phyloP scores from a whole-genome alignment of 2,888 invertebrate genomes.

The Drosophila neonasuta region DNA sequence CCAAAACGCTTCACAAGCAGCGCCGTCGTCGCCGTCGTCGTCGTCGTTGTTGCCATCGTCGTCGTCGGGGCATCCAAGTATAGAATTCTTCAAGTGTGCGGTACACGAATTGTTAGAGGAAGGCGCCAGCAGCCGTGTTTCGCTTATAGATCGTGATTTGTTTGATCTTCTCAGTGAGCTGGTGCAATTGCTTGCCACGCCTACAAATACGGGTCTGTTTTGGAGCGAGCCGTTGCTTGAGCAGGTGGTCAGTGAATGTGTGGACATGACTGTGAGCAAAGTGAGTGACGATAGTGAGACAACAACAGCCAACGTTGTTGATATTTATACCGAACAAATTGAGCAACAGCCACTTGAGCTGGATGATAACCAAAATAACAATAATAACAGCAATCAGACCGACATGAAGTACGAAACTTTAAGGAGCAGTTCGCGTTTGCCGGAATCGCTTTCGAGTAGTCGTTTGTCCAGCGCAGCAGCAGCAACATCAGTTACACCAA shows the following conservation, averaged over 20 bases:
- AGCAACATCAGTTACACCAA: constrained; percentile 9
- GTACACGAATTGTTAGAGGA: constrained; percentile 53
- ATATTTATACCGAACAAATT: constrained; percentile 55
- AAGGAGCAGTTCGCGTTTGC: constrained; percentile 51
- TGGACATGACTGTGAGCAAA: constrained; percentile 73
- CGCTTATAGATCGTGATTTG: constrained; percentile 51
- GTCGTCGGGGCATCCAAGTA: constrained; percentile 48
- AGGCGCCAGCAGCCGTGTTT: constrained; percentile 23
- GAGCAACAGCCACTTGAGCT: constrained; percentile 57
- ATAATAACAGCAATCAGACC: constrained; percentile 17
- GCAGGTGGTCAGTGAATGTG: constrained; percentile 43
- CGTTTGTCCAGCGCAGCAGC: constrained; percentile 27
- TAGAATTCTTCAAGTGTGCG: constrained; percentile 63
- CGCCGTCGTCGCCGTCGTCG: constrained; percentile 12
- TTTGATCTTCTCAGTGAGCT: constrained; percentile 59
- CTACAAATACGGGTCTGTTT: constrained; percentile 60
- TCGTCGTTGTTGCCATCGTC: constrained; percentile 3
- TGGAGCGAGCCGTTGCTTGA: constrained; percentile 49
- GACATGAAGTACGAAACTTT: constrained; percentile 76
- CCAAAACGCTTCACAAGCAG: constrained; percentile 27
- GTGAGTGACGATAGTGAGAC: constrained; percentile 65
- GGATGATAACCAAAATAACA: constrained; percentile 50
- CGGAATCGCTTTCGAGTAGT: constrained; percentile 35
- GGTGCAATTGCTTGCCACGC: constrained; percentile 53
- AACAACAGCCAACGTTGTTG: constrained; percentile 51